Percentiles rank a stretch among this genome's conserved stretches.
These are phyloP conservation scores for Lacerta bilineata DNA, from an alignment of 2,797 vertebrate species.

Conservation along the genomic window DNA sequence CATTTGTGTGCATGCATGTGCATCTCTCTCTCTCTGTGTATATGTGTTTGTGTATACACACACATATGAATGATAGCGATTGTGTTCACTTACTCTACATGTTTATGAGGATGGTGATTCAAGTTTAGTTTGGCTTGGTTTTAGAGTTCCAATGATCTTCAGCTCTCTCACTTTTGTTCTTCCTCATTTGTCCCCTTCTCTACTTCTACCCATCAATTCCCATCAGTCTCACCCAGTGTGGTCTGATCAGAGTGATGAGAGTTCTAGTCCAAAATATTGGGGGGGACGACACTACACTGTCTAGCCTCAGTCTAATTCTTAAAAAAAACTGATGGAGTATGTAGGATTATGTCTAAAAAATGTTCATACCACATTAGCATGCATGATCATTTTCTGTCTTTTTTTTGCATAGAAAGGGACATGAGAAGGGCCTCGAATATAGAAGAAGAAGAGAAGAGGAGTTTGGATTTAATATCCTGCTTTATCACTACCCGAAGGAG, in stretches of 20 bases:
- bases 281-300: too few relatives aligned
- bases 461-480: too few relatives aligned
- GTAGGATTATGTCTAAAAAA: not conserved
- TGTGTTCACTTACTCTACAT: not conserved
- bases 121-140: not conserved
- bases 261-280: too few relatives aligned
- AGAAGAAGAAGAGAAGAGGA: too few relatives aligned
- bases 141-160: not conserved
- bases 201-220: not conserved
- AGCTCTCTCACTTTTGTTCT: not conserved
- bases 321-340: not conserved
- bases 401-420: not conserved
- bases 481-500: too few relatives aligned
- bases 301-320: not conserved
- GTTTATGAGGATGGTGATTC: not conserved
- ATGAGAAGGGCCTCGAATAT: not conserved
- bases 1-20: too few relatives aligned
- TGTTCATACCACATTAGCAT: not conserved
- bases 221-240: too few relatives aligned
- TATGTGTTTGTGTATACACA: too few relatives aligned
- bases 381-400: not conserved
- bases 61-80: not conserved
- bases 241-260: too few relatives aligned
- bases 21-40: too few relatives aligned
- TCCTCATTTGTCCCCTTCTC: not conserved